Conservation (phyloP, 92 coral and sea anemone genomes). For the Micromussa lordhowensis region DNA sequence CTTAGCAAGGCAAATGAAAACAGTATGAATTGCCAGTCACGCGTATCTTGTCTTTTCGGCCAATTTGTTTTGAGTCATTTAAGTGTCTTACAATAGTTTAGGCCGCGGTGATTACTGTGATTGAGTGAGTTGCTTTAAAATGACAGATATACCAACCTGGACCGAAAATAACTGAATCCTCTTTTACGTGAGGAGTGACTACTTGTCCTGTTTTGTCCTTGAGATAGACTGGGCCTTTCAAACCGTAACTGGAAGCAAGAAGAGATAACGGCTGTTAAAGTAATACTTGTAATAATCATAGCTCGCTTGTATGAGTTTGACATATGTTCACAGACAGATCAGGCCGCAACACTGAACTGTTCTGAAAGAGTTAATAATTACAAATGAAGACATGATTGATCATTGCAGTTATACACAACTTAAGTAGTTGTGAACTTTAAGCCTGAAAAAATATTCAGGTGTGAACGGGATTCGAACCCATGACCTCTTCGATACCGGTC, state of each 20-base stretch:
- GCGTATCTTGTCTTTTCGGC: no score
- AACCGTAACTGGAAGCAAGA: conserved; percentile 62
- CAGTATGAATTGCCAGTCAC: no score
- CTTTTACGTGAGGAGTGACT: conserved; percentile 62
- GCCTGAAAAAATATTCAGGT: no score
- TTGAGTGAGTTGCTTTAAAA: not conserved
- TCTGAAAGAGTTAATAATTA: not conserved
- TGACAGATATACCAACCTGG: conserved; percentile 59
- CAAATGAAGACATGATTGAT: no score
- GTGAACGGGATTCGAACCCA: no score
- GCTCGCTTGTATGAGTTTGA: not conserved
- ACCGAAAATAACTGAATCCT: conserved; percentile 65
- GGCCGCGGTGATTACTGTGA: no score
- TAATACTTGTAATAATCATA: not conserved
- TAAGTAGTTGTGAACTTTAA: no score
- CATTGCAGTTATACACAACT: no score
- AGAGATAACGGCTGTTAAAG: not conserved
- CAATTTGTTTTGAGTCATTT: no score
- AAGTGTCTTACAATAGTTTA: no score
- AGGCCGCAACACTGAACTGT: not conserved
- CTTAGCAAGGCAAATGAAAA: no score
- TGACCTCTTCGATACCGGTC: no score
- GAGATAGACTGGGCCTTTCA: conserved; percentile 84
- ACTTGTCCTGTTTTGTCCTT: conserved; percentile 83
- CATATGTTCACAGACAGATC: not conserved